Evolutionary conservation across 2,888 invertebrate species (phyloP), one percentile per base, ranked within the genome.

Genomic region (Cephalotes varians): DNA sequence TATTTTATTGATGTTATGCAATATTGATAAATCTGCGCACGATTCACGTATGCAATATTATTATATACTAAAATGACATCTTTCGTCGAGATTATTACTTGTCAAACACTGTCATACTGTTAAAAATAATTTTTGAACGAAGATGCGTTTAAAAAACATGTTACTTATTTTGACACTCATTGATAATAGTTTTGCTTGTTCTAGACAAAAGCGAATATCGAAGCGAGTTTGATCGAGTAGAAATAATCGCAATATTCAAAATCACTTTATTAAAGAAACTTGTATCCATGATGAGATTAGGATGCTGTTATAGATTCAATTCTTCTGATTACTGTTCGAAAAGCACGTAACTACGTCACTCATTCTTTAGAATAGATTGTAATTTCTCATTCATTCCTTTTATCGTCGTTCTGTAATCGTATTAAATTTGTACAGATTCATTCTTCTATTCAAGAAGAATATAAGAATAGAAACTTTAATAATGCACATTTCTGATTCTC

Each of bases 1-100:
- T 51, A 62, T 51, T 64, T 76, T 76, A 76, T 74, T 65, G 15
- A 49, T 34, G n/a, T n/a, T n/a, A n/a, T n/a, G n/a, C n/a, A n/a
- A 9, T 25, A 74, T 67, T 69, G 69, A 77, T 56, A 15, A n/a
- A n/a, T n/a, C n/a, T n/a, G n/a, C n/a, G n/a, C n/a, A n/a, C n/a
- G n/a, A n/a, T n/a, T 25, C 21, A 31, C 44, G 5, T 28, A 47
- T 77, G 31, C 25, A 71, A 77, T 47, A 77, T 79, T 44, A 25
- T 58, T 58, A 79, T 71, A 25, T 15, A 47, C 56, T 71, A 79
- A 79, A 71, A 18, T 69, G 31, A 71, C 18, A 21, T 47, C 71
- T 58, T 71, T 69, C 56, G 56, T 79, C 56, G 71, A 79, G 71
- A 79, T 79, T 71, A 79, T 71, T 71, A 44, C 12, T 71, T n/a